phyloP scores from a whole-genome alignment of 2,113 vertebrate genomes.

The Okapia johnstoni region DNA sequence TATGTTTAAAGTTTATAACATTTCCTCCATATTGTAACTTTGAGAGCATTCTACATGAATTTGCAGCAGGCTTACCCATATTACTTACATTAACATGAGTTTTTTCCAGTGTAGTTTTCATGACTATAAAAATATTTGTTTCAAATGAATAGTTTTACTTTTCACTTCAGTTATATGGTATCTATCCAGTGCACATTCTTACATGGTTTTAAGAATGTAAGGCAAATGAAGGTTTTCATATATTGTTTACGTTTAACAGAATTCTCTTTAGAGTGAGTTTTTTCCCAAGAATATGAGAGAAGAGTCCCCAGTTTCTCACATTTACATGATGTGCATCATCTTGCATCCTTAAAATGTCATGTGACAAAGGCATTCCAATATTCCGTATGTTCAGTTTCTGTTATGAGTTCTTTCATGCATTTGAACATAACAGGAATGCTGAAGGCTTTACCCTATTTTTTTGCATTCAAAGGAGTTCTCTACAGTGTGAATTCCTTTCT shows the following conservation, averaged over 20 bases:
- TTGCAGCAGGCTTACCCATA: background rate
- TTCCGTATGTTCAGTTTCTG: background rate
- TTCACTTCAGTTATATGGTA: background rate
- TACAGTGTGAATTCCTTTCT: background rate
- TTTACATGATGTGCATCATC: background rate
- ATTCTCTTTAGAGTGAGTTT: background rate
- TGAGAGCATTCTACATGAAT: background rate
- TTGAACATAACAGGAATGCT: background rate
- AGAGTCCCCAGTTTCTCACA: background rate
- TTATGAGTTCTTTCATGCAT: background rate
- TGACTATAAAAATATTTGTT: background rate
- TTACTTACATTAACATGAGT: background rate
- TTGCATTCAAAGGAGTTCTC: background rate
- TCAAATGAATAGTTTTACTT: slow-evolving; percentile 18
- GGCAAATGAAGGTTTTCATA: background rate
- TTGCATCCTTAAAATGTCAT: background rate
- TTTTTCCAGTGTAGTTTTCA: background rate
- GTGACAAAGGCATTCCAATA: background rate
- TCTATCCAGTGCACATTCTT: background rate
- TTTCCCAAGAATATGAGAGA: background rate
- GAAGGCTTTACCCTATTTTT: background rate
- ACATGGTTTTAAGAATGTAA: background rate
- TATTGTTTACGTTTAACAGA: background rate
- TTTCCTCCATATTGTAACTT: background rate
- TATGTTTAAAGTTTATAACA: background rate